These are phyloP conservation scores for Abscondita cerata DNA, from an alignment of 2,888 invertebrate species.

Conservation along the genomic window DNA sequence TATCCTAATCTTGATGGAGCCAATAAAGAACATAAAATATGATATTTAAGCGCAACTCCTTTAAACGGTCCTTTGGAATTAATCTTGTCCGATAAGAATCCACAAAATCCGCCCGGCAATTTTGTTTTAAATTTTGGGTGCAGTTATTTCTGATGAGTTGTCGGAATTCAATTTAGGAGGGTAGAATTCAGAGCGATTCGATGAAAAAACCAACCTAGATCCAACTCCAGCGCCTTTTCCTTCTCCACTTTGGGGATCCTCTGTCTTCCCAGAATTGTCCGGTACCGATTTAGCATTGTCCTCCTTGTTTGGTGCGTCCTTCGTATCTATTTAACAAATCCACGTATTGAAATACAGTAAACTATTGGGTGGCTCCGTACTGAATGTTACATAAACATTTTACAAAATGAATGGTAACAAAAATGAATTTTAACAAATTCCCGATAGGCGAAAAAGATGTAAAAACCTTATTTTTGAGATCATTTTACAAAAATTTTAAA, in stretches of 20 bases:
- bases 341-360: slow-evolving; percentile 41
- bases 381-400: slow-evolving; percentile 29
- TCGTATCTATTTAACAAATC: slow-evolving; percentile 48
- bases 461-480: too few species aligned
- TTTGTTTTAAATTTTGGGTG: too few species aligned
- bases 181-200: slow-evolving; percentile 19
- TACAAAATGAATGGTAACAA: background rate
- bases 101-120: too few species aligned
- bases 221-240: slow-evolving; percentile 27
- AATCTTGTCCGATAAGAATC: too few species aligned
- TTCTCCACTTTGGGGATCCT: slow-evolving; percentile 33
- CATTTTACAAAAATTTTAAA: too few species aligned
- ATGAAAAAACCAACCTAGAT: slow-evolving; percentile 40
- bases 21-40: too few species aligned
- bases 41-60: too few species aligned
- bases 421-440: slow-evolving; percentile 17
- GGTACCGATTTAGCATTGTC: slow-evolving; percentile 29
- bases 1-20: too few species aligned
- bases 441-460: too few species aligned
- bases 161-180: slow-evolving; percentile 10
- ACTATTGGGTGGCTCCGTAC: slow-evolving; percentile 36
- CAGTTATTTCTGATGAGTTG: slow-evolving; percentile 33
- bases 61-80: too few species aligned
- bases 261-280: slow-evolving; percentile 20
- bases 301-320: slow-evolving; percentile 43